Conservation (phyloP, 37 sponge, comb jelly and placozoan species). For the Cladorhizidae sp. region DNA sequence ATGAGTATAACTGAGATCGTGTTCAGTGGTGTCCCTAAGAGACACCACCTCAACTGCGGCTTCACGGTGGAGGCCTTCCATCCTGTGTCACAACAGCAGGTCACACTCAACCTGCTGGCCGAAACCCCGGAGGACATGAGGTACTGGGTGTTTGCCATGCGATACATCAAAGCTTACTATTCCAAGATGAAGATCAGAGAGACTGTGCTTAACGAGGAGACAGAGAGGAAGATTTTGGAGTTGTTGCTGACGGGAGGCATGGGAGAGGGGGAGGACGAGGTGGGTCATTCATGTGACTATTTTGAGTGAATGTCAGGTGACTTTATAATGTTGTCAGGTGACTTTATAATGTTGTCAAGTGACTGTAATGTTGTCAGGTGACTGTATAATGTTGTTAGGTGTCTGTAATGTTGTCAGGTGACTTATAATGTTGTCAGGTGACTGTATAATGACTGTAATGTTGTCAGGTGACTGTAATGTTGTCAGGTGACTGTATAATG, state of each 20-base stretch:
- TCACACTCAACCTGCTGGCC: slow-evolving; percentile 61
- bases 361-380: not conserved
- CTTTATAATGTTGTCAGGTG: not conserved
- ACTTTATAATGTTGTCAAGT: not conserved
- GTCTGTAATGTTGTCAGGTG: too few relatives aligned
- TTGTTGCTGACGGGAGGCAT: slow-evolving; percentile 47
- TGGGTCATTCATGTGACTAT: not conserved
- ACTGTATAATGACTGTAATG: too few relatives aligned
- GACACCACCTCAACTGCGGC: slow-evolving; percentile 81
- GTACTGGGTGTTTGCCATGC: slow-evolving; percentile 65
- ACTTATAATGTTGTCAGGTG: too few relatives aligned
- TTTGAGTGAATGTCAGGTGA: not conserved
- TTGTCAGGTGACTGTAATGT: too few relatives aligned
- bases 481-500: too few relatives aligned
- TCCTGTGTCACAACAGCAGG: slow-evolving; percentile 18
- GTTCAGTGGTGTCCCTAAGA: slow-evolving; percentile 58
- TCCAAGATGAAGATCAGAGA: slow-evolving; percentile 60
- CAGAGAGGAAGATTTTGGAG: slow-evolving; percentile 66
- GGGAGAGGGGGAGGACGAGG: slow-evolving; percentile 20
- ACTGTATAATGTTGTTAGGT: not conserved
- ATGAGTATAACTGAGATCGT: slow-evolving; percentile 64
- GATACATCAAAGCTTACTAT: slow-evolving; percentile 79
- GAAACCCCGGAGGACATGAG: slow-evolving; percentile 64
- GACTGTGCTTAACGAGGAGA: slow-evolving; percentile 72
- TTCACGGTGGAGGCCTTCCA: slow-evolving; percentile 48